These are phyloP conservation scores for Cyanocitta stelleri DNA, from an alignment of 2,113 vertebrate species.

Conservation along the genomic window DNA sequence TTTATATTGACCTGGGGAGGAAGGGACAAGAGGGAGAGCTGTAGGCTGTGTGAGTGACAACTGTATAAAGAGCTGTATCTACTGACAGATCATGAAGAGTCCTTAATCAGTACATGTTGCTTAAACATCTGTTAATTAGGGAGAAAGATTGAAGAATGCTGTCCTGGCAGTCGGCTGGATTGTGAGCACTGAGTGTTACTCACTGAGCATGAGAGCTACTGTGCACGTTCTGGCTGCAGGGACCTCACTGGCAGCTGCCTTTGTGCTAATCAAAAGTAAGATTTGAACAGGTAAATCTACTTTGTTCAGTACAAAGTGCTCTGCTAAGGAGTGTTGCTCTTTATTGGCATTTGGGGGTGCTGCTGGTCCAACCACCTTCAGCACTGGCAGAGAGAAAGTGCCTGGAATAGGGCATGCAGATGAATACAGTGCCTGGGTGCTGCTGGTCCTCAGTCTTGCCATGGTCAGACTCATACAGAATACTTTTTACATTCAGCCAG, in stretches of 20 bases:
- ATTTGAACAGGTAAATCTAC: not conserved
- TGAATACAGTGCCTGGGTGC: not conserved
- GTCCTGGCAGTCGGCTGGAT: not conserved
- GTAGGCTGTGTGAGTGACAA: not conserved
- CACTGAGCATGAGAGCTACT: not conserved
- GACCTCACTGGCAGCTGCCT: not conserved
- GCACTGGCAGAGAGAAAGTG: not conserved
- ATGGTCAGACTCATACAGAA: not conserved
- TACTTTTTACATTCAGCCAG: not conserved
- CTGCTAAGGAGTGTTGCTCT: not conserved
- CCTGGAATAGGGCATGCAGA: fast-evolving
- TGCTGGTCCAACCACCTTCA: not conserved
- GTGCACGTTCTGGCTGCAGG: not conserved
- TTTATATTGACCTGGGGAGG: not conserved
- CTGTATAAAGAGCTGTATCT: not conserved
- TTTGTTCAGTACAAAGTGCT: not conserved
- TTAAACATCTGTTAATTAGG: not conserved
- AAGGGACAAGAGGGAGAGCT: not conserved
- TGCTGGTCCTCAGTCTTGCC: fast-evolving
- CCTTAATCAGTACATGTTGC: not conserved
- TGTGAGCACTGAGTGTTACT: fast-evolving
- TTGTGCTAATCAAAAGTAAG: not conserved
- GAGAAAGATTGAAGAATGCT: not conserved
- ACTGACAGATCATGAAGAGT: not conserved
- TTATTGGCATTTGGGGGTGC: not conserved